phyloP scores from a whole-genome alignment of 2,113 vertebrate genomes.

The Gambusia holbrooki region DNA sequence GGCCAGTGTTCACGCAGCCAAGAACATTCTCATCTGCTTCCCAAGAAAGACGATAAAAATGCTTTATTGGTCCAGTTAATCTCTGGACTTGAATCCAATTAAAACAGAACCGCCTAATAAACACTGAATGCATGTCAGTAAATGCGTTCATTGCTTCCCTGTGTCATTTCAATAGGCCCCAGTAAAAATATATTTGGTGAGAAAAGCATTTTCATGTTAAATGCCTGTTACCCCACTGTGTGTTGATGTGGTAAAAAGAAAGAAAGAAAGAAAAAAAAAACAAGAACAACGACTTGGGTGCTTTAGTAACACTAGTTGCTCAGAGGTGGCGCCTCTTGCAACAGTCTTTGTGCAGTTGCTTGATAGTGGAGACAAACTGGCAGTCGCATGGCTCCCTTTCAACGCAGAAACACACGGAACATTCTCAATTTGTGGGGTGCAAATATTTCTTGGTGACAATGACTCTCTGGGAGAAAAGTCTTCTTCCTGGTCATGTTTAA shows the following conservation, averaged over 20 bases:
- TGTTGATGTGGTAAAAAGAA: background rate
- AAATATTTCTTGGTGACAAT: slow-evolving; percentile 23
- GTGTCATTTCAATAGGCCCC: background rate
- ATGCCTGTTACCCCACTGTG: background rate
- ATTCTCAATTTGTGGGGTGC: slow-evolving; percentile 3
- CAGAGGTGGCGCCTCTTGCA: background rate
- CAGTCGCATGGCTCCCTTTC: slow-evolving; percentile 5
- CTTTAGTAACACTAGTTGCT: background rate
- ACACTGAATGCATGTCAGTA: too few species aligned
- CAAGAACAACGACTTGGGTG: background rate
- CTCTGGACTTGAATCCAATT: background rate
- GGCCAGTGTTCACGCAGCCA: background rate
- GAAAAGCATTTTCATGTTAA: background rate
- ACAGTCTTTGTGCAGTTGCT: background rate
- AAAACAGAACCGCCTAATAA: too few species aligned
- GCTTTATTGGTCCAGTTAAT: background rate
- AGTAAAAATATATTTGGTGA: background rate
- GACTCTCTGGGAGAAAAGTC: slow-evolving; percentile 55
- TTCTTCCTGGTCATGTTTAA: slow-evolving; percentile 44
- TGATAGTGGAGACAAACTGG: background rate
- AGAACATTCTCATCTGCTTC: background rate
- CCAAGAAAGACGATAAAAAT: background rate
- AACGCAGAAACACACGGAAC: background rate
- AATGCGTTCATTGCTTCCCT: too few species aligned
- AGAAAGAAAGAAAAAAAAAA: background rate